Evolutionary conservation across 2,113 vertebrate genomes (phyloP), one percentile per base, ranked within the genome.

Genomic region (Trematocara unimaculatum): DNA sequence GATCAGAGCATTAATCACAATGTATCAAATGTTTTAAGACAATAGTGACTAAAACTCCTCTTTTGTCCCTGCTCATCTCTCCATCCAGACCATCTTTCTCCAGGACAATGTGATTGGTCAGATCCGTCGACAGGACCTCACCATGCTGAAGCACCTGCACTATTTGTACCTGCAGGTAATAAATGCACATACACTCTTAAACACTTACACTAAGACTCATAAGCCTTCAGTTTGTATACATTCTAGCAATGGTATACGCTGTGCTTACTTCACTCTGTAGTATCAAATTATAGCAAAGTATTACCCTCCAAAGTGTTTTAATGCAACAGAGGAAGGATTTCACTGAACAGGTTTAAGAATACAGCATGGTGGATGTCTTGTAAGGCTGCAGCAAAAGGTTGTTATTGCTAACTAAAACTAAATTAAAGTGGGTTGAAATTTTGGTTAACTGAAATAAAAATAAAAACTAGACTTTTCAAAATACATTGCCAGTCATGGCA

Each of bases 81-180:
- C 26, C 42, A 11, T 23, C 14, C 93, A 98, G 98, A 98, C 98
- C 1, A 94, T 98, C 86, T 98, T 98, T 92, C 97, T 98, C 13
- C 98, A 98, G 94, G 98, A 98, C 88, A 98, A 98, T 89, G 88
- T 95, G 85, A 97, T 98, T 29, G 91, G 93, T 10, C 97, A 96
- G 93, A 97, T 98, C 82, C 97, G 96, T 33, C 95, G 93, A 2
- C 94, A 95, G 23, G 96, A 97, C 81, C 93, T 98, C 26, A 91
- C 92, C 1, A 84, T 93, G 3, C 96, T 98, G 1, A 88, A 88
- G 1, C 94, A 96, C 26, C 96, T 98, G 42, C 97, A 96, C 81
- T 97, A 97, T 56, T 94, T 98, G 86, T 98, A 98, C 91, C 91
- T 98, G 84, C 98, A 95, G 94, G 95, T 95, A 86, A 83, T 0